These are phyloP conservation scores for Smutsia temminckii DNA, from an alignment of 2,797 vertebrate species.

Conservation along the genomic window DNA sequence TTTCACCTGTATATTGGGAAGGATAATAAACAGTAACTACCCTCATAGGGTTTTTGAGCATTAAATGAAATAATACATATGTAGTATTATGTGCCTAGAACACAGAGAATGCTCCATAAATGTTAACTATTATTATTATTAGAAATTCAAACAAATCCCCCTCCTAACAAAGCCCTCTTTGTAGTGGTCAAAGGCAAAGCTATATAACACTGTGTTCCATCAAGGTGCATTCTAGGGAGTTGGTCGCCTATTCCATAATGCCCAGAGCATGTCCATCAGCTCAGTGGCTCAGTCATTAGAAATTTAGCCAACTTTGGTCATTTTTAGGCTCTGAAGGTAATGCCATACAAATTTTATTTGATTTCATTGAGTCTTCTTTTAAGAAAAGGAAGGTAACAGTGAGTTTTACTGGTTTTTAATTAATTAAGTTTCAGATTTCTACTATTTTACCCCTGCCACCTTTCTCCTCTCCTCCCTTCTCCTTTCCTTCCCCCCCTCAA, in stretches of 20 bases:
- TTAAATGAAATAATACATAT: neutral
- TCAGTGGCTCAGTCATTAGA: neutral
- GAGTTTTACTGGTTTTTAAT: neutral
- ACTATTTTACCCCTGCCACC: neutral
- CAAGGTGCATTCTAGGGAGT: neutral
- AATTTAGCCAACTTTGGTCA: neutral
- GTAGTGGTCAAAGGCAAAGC: neutral
- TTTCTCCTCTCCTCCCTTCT: neutral
- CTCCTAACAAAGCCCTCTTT: neutral
- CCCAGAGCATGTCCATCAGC: neutral
- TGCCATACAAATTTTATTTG: neutral
- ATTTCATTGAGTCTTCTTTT: neutral
- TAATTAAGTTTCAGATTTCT: slow-evolving; percentile 36
- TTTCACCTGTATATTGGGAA: neutral
- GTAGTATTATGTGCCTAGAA: neutral
- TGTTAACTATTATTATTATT: neutral
- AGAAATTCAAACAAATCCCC: neutral
- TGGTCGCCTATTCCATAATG: neutral
- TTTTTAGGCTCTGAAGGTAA: slow-evolving; percentile 14
- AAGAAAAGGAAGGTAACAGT: neutral
- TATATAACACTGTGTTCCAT: neutral
- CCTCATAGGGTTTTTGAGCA: neutral
- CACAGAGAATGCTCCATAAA: neutral
- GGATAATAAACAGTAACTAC: neutral
- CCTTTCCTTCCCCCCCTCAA: neutral